Conservation (phyloP, 2,888 invertebrate species). For the Macrophya alboannulata region DNA sequence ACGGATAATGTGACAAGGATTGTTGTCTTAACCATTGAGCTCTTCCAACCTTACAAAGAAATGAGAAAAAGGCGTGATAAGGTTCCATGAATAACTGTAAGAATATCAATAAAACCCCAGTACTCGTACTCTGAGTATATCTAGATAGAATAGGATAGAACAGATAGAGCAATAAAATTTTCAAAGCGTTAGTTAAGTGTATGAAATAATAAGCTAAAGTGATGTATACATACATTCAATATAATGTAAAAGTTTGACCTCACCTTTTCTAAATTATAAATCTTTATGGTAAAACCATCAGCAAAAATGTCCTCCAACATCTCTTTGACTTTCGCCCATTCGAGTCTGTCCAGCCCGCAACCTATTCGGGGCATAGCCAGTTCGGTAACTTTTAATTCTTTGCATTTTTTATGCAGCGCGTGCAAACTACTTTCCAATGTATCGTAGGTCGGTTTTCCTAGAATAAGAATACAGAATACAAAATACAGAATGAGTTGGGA, state of each 20-base stretch:
- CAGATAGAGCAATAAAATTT: neutral
- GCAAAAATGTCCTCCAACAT: slow-evolving; percentile 82
- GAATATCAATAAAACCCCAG: neutral
- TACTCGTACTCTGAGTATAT: slow-evolving; percentile 18
- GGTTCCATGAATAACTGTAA: neutral
- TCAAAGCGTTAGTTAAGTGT: neutral
- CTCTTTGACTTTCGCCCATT: slow-evolving; percentile 83
- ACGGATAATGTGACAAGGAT: neutral
- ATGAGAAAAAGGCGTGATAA: neutral
- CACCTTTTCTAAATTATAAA: slow-evolving; percentile 80
- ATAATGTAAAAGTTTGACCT: slow-evolving; percentile 54
- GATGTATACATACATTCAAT: neutral
- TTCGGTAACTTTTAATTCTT: slow-evolving; percentile 80
- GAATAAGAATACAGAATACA: slow-evolving; percentile 46
- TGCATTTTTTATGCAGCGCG: slow-evolving; percentile 78
- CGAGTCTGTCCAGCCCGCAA: slow-evolving; percentile 85
- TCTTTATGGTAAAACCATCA: slow-evolving; percentile 80
- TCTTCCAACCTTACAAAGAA: neutral
- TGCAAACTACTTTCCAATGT: slow-evolving; percentile 71
- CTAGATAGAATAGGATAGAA: slow-evolving; percentile 7
- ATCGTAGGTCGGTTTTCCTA: slow-evolving; percentile 63
- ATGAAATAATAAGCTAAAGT: slow-evolving; percentile 14
- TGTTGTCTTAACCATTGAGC: neutral
- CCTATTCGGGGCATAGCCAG: slow-evolving; percentile 86
- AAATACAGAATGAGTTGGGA: neutral